These are phyloP conservation scores for Dorcus hopei DNA, from an alignment of 2,888 invertebrate genomes.

Conservation along the genomic window DNA sequence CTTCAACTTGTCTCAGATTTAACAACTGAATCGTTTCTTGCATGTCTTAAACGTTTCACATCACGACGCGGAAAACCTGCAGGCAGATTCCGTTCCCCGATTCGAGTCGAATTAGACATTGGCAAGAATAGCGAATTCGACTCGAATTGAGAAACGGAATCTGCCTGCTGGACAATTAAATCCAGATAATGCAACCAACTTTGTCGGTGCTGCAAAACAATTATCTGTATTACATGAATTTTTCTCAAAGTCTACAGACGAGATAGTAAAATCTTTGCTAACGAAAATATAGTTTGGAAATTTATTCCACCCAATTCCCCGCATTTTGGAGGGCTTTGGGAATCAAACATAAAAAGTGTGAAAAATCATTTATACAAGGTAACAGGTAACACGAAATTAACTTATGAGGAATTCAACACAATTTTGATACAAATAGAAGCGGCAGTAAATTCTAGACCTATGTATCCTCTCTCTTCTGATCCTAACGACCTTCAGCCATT, in stretches of 20 bases:
- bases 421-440: conserved; percentile 22
- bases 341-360: conserved; percentile 32
- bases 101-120: too few species aligned
- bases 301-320: conserved; percentile 37
- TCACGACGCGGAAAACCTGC: too few species aligned
- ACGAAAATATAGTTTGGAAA: conserved; percentile 26
- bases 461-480: conserved; percentile 21
- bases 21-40: too few species aligned
- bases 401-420: conserved; percentile 30
- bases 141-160: too few species aligned
- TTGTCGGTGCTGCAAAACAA: too few species aligned
- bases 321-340: conserved; percentile 35
- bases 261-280: background rate
- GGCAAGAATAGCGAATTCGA: too few species aligned
- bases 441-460: conserved; percentile 23
- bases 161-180: too few species aligned
- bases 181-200: too few species aligned
- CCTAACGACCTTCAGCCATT: conserved; percentile 20
- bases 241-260: background rate
- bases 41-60: too few species aligned
- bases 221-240: too few species aligned
- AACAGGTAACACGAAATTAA: conserved; percentile 21
- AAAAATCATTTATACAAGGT: conserved; percentile 31
- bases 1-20: too few species aligned
- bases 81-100: too few species aligned